Evolutionary conservation across 23 tunicate species (phyloP), one percentile per base, ranked within the genome.

Genomic region (Botrylloides violaceus): DNA sequence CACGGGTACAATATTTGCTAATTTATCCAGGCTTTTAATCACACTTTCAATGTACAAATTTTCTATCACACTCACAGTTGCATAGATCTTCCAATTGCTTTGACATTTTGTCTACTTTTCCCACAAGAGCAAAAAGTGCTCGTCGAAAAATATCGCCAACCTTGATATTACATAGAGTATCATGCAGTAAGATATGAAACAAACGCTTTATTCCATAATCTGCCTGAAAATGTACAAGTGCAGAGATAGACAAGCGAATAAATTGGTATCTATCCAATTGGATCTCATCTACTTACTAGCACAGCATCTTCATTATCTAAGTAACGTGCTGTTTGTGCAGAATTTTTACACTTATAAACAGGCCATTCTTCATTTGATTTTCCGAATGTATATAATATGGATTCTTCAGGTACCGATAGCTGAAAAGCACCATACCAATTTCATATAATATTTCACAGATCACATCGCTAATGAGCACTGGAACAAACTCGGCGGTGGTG

Each of bases 331-430:
- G 29, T 28, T 34, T 63, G 70, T 9, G 32, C 34, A 7, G 36
- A 23, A 27, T 19, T 31, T 63, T 63, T 34, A 25, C 34, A 31
- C 18, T 19, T 29, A 34, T 63, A 63, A 29, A 25, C 35, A 25
- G 32, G 70, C 32, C 35, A 27, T 25, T 63, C 70, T 63, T 4
- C 12, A 29, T 29, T 33, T 3, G 70, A 63, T 63, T 63, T 63
- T 19, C 29, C 29, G 35, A 63, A 63, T 33, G 29, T 33, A 9
- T 63, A 63, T 31, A 63, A 27, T 3, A 63, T 34, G 7, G 70
- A 22, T 3, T 63, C 19, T 4, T 63, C 70, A 4, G 70, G 35
- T 4, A 33, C 19, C 70, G 26, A 9, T 28, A n/a, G n/a, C n/a
- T n/a, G n/a, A n/a, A n/a, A n/a, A n/a, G n/a, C n/a, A n/a, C n/a